These are phyloP conservation scores for Paracyclopina nana DNA, from an alignment of 1,140 invertebrate genomes.

Conservation along the genomic window DNA sequence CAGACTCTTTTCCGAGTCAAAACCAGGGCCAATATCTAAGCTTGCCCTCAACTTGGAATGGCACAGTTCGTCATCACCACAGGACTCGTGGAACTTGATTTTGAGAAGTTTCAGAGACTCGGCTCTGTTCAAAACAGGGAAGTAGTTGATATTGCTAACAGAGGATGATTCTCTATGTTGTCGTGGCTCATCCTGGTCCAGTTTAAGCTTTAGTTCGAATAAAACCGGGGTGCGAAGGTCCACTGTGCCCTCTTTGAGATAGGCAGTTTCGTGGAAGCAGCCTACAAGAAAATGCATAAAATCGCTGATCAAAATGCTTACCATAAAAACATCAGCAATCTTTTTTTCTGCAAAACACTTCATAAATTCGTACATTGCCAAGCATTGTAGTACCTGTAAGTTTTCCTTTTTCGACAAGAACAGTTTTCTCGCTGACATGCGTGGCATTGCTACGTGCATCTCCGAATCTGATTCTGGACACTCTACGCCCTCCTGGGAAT, in stretches of 20 bases:
- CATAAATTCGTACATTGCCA: too few relatives aligned
- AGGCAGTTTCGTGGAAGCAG: conserved; percentile 11
- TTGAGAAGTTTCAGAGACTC: conserved; percentile 56
- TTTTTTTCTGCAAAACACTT: too few relatives aligned
- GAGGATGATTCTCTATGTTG: conserved; percentile 30
- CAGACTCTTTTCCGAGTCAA: conserved; percentile 34
- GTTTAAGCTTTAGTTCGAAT: conserved; percentile 4
- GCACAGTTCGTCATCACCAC: conserved; percentile 69
- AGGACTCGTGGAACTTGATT: conserved; percentile 77
- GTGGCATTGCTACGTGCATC: background rate
- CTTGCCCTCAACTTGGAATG: too few relatives aligned
- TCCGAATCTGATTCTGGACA: conserved; percentile 4
- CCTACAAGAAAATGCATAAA: too few relatives aligned
- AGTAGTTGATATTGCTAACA: conserved; percentile 49
- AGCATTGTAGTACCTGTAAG: too few relatives aligned
- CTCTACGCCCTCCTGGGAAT: conserved; percentile 4
- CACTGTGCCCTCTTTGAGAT: background rate
- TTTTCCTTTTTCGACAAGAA: background rate
- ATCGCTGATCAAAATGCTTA: too few relatives aligned
- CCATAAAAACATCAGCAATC: too few relatives aligned
- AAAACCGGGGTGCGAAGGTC: conserved; percentile 3
- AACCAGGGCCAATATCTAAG: too few relatives aligned
- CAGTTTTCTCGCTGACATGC: conserved; percentile 1
- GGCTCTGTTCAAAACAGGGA: conserved; percentile 69
- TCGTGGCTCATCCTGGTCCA: conserved; percentile 4